Evolutionary conservation across 2,888 invertebrate genomes (phyloP).

Genomic region (Lottia scabra): DNA sequence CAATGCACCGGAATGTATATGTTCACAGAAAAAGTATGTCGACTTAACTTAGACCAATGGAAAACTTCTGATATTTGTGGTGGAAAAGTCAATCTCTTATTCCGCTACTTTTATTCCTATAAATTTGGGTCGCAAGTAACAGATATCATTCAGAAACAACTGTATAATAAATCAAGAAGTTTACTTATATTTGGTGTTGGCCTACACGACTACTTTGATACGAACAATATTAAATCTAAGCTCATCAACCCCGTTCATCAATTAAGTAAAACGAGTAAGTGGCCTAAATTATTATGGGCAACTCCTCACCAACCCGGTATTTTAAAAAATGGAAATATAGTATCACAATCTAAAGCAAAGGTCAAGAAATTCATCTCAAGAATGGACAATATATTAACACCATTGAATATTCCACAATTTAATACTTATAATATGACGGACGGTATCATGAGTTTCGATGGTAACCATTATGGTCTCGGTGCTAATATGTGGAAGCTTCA

Average conservation of each 20-base stretch:
- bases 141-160: neutral
- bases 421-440: constrained; percentile 29
- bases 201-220: constrained; percentile 26
- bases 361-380: constrained; percentile 16
- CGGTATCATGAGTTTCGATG: constrained; percentile 30
- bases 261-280: neutral
- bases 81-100: constrained; percentile 12
- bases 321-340: constrained; percentile 23
- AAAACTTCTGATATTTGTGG: constrained; percentile 8
- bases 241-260: constrained; percentile 9
- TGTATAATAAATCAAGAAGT: constrained; percentile 16
- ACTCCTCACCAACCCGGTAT: constrained; percentile 27
- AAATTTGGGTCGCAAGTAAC: constrained; percentile 5
- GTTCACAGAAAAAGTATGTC: constrained; percentile 24
- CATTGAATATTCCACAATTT: constrained; percentile 21
- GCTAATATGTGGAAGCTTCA: constrained; percentile 25
- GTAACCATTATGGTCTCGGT: constrained; percentile 29
- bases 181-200: constrained; percentile 27
- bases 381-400: constrained; percentile 8
- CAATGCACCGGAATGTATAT: constrained; percentile 21
- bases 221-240: constrained; percentile 4
- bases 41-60: constrained; percentile 7
- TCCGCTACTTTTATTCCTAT: constrained; percentile 14
- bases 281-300: constrained; percentile 28
- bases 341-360: constrained; percentile 15